phyloP scores from a whole-genome alignment of 2,797 vertebrate genomes.

The Crocidura indochinensis region DNA sequence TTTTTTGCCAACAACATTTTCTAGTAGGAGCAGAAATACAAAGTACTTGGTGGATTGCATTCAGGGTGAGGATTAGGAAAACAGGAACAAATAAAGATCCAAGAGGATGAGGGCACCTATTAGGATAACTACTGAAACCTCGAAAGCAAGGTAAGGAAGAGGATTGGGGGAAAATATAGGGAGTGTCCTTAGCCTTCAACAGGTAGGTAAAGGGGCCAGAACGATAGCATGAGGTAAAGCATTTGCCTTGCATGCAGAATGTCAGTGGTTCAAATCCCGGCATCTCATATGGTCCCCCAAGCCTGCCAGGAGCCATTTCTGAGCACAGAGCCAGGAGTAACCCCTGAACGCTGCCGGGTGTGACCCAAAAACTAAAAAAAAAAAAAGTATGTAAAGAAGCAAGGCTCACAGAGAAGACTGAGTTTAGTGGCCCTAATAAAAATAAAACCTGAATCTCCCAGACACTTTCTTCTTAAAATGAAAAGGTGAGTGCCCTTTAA shows the following conservation, averaged over 20 bases:
- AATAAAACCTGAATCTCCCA: conserved; percentile 41
- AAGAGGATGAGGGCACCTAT: neutral
- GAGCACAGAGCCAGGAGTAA: no score
- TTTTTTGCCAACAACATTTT: conserved; percentile 32
- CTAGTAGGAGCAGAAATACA: conserved; percentile 28
- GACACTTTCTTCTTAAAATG: conserved; percentile 18
- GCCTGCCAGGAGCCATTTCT: no score
- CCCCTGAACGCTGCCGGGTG: no score
- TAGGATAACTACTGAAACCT: neutral
- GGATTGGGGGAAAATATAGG: neutral
- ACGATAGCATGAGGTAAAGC: no score
- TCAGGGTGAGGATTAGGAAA: neutral
- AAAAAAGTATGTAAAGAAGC: no score
- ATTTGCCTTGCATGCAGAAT: no score
- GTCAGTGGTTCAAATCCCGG: no score
- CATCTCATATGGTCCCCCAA: no score
- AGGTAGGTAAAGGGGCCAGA: no score
- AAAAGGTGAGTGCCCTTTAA: conserved; percentile 77
- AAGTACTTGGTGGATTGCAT: neutral
- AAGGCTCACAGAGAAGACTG: neutral
- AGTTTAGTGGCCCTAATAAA: conserved; percentile 38
- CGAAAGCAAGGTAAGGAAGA: neutral
- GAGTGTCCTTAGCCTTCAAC: neutral
- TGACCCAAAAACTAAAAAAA: no score
- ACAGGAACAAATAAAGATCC: conserved; percentile 17